phyloP scores from a whole-genome alignment of 2,888 invertebrate genomes.

The Parnassius smintheus region DNA sequence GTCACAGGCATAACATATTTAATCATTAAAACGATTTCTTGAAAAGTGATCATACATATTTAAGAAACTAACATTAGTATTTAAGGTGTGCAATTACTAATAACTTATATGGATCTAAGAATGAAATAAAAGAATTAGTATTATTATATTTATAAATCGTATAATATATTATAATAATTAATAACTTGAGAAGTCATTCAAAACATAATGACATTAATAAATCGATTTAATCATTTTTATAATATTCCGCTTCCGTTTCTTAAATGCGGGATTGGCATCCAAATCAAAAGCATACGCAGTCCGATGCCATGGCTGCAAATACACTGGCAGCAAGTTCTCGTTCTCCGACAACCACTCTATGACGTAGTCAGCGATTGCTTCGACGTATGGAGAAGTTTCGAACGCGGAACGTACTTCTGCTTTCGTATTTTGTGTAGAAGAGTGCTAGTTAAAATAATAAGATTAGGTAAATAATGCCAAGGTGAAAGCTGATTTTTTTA shows the following conservation, averaged over 20 bases:
- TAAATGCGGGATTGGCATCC: slow-evolving; percentile 44
- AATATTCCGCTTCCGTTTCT: slow-evolving; percentile 33
- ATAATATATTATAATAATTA: not conserved
- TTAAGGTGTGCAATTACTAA: too few relatives aligned
- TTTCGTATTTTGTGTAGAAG: slow-evolving; percentile 35
- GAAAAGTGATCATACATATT: too few relatives aligned
- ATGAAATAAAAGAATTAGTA: not conserved
- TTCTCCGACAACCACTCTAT: slow-evolving; percentile 64
- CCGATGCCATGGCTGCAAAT: slow-evolving; percentile 50
- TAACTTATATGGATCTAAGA: too few relatives aligned
- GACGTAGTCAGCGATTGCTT: slow-evolving; percentile 60
- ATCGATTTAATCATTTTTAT: slow-evolving; percentile 41
- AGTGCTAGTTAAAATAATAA: slow-evolving; percentile 33
- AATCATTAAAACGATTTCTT: too few relatives aligned
- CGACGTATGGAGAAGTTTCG: slow-evolving; percentile 56
- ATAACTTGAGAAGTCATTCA: not conserved
- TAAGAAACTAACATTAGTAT: too few relatives aligned
- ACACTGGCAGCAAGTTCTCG: slow-evolving; percentile 60
- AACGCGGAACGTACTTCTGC: slow-evolving; percentile 49
- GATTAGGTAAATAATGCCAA: not conserved
- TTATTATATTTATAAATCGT: not conserved
- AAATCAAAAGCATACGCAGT: slow-evolving; percentile 40
- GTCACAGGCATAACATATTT: too few relatives aligned
- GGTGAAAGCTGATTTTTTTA: too few relatives aligned
- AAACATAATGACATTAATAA: slow-evolving; percentile 25